Evolutionary conservation across 2,888 invertebrate genomes (phyloP).

Genomic region (Drosophila testacea): DNA sequence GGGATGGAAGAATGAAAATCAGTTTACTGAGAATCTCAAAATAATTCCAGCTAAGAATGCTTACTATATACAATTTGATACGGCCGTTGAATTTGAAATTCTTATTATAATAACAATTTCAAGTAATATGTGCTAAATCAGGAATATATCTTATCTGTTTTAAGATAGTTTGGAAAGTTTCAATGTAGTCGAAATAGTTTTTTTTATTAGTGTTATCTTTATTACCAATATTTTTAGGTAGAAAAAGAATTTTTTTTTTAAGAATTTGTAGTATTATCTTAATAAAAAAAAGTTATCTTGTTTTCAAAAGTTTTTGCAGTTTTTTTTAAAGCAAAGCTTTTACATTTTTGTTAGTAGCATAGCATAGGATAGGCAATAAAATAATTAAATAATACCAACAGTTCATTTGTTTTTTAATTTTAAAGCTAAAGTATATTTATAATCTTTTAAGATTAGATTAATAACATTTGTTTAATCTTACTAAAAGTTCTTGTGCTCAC

Average conservation of each 20-base stretch:
- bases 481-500: neutral
- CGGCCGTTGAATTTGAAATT: neutral
- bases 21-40: neutral
- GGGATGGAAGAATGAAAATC: neutral
- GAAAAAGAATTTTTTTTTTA: too few species aligned
- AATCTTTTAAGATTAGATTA: conserved; percentile 2
- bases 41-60: neutral
- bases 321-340: too few species aligned
- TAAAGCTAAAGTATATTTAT: neutral
- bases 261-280: too few species aligned
- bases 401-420: neutral
- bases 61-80: too few species aligned
- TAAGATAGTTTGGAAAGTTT: too few species aligned
- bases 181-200: too few species aligned
- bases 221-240: too few species aligned
- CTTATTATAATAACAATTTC: neutral
- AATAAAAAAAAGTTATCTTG: too few species aligned
- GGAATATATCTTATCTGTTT: conserved; percentile 6
- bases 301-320: too few species aligned
- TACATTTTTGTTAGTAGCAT: too few species aligned
- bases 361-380: too few species aligned
- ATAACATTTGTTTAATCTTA: neutral
- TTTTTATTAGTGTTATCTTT: too few species aligned
- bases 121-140: conserved; percentile 3
- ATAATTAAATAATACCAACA: neutral